Base-by-base conservation (phyloP, 2,888 invertebrate species). In the Agrochola lota region DNA sequence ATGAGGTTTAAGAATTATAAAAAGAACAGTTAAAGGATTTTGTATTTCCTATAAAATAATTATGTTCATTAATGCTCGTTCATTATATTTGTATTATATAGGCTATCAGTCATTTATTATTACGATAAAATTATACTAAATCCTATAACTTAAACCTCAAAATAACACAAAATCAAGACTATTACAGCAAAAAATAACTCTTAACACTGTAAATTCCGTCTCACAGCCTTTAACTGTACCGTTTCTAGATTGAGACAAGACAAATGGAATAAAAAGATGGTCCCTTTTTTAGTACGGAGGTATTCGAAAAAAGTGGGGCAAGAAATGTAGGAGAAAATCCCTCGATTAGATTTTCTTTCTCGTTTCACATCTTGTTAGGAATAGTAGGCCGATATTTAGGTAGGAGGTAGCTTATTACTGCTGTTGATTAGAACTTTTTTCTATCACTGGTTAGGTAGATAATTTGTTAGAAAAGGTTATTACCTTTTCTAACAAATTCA, bases 201-300 rank as follows among this genome's bases (percentile, higher is more conserved):
- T 71, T 83, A 76, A 68, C 70, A 55, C 35, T 59, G 52, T 76
- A 71, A 82, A 76, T 83, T 75, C 69, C 55, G 30, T 71, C 60
- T 67, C 70, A 46, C 68, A 69, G 59, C 59, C 86, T 67, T 60
- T 55, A 67, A 75, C 59, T 67, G 30, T 68, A 85, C 87, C 72
- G 74, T 69, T 71, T 60, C 74, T 84, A 70, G 74, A 84, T 84
- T 84, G 74, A 84, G 72, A 79, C 84, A 73, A 84, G 68, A 73
- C 80, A 74, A 84, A 84, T 84, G 62, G 74, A 86, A 86, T 84
- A 84, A 84, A 84, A 86, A 79, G 72, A 72, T 70, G 72, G 79
- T 64, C 20, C 70, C 43, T 67, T 85, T 81, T 82, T 85, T 68
- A 82, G 86, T 75, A 67, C n/a, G 30, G 59, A 74, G 55, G 26